phyloP scores from a whole-genome alignment of 2,888 invertebrate species.

The Theristus sp. region DNA sequence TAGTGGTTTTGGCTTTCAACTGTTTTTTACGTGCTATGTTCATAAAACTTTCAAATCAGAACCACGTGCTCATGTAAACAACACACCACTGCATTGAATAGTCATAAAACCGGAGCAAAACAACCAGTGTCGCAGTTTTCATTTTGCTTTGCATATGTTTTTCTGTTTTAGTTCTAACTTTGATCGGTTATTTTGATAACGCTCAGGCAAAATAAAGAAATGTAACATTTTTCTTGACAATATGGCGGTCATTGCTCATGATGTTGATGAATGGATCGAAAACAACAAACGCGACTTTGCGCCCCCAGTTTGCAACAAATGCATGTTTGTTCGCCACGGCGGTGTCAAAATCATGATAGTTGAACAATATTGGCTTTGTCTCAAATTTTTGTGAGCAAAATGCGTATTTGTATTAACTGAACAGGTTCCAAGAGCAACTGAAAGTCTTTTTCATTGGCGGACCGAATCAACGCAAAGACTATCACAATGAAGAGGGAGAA shows the following conservation, averaged over 20 bases:
- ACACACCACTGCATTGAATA: neutral
- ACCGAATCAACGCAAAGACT: conserved; percentile 40
- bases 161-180: no score
- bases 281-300: conserved; percentile 31
- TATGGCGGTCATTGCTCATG: conserved; percentile 9
- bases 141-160: no score
- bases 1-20: no score
- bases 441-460: conserved; percentile 42
- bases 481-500: conserved; percentile 41
- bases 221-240: no score
- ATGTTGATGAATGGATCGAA: conserved; percentile 29
- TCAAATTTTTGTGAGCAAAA: neutral
- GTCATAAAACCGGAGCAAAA: neutral
- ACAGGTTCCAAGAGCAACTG: conserved; percentile 33
- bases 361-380: neutral
- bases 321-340: conserved; percentile 34
- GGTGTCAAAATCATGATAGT: no score
- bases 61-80: no score
- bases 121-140: no score
- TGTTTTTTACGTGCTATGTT: no score
- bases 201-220: no score
- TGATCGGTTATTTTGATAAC: no score
- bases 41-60: no score
- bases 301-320: conserved; percentile 36
- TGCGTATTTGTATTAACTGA: neutral